phyloP scores from a whole-genome alignment of 2,113 vertebrate genomes.

The Micronycteris hirsuta region DNA sequence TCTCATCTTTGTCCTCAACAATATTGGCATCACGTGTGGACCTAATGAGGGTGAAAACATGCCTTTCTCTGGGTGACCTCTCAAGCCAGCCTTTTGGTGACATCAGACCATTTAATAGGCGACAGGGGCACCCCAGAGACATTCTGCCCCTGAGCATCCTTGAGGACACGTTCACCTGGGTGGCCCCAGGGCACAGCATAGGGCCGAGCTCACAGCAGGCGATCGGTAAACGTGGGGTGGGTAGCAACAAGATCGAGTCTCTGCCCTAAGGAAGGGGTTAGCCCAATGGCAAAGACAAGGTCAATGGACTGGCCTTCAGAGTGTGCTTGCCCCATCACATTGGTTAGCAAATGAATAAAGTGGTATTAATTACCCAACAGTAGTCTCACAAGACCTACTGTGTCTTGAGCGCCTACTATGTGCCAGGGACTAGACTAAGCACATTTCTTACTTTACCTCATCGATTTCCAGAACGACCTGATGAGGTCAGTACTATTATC shows the following conservation, averaged over 20 bases:
- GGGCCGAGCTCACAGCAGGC: background rate
- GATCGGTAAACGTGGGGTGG: background rate
- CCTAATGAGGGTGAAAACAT: background rate
- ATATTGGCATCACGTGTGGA: background rate
- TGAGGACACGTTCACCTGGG: background rate
- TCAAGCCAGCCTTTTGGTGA: background rate
- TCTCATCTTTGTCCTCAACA: background rate
- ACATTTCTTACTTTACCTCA: background rate
- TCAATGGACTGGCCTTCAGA: background rate
- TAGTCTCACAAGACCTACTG: background rate
- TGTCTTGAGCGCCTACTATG: background rate
- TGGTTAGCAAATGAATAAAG: background rate
- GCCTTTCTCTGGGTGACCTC: background rate
- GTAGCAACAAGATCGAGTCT: background rate
- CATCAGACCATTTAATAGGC: background rate
- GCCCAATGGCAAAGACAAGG: background rate
- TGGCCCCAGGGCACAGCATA: background rate
- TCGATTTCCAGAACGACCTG: background rate
- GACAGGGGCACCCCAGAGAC: background rate
- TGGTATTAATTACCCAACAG: background rate
- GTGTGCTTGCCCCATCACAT: rapidly evolving
- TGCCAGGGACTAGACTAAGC: background rate
- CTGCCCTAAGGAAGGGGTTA: background rate
- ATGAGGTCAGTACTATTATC: background rate
- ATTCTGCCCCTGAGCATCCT: background rate